A percentile compares a stretch with the other conserved stretches of the same genome.
Conservation (phyloP, 2,113 vertebrate genomes). For the Eurystomus gularis region DNA sequence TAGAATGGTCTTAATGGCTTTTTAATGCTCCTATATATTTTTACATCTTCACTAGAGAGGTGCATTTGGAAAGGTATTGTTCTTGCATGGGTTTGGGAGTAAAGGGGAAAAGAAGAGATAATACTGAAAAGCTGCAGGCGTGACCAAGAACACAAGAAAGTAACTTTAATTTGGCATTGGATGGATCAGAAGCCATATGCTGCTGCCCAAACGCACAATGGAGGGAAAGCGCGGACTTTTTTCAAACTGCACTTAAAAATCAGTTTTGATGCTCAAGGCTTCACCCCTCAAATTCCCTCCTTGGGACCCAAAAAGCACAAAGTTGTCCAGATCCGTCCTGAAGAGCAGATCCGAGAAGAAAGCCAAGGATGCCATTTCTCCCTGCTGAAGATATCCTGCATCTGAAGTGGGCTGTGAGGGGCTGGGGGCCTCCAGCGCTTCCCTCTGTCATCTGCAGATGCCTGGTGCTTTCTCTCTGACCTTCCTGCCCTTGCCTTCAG, state of each 20-base stretch:
- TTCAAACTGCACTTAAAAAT: neutral
- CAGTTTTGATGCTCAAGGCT: neutral
- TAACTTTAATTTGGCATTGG: neutral
- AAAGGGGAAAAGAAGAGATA: neutral
- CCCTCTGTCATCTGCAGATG: neutral
- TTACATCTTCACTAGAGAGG: neutral
- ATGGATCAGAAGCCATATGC: neutral
- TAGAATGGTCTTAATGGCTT: neutral
- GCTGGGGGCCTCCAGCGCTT: neutral
- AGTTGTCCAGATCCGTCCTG: neutral
- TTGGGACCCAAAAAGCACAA: neutral
- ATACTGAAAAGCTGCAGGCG: neutral
- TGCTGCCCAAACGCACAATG: neutral
- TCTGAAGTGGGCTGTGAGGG: neutral
- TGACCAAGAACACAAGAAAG: neutral
- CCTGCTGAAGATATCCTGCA: neutral
- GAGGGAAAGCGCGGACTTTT: neutral
- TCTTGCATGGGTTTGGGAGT: neutral
- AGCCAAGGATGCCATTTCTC: neutral
- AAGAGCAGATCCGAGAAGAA: neutral
- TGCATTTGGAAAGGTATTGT: neutral
- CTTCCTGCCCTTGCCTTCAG: neutral
- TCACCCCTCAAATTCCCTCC: neutral
- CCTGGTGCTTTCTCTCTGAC: neutral
- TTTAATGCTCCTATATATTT: conserved; percentile 21